Conservation (phyloP, 2,113 vertebrate genomes). For the Pomatorhinus ruficollis region DNA sequence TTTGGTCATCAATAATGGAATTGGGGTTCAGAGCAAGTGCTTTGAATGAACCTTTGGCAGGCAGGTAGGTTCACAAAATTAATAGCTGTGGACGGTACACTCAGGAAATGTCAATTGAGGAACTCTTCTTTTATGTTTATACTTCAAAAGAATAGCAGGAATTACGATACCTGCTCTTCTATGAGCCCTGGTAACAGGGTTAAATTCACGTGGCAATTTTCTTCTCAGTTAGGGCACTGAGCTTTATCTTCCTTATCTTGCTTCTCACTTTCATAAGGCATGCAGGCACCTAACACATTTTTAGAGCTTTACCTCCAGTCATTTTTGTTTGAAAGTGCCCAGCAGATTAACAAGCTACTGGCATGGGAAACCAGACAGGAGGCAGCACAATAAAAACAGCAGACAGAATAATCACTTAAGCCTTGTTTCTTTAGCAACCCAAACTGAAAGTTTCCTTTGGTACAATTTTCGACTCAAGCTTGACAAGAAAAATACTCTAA, state of each 20-base stretch:
- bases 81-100: not conserved
- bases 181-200: not conserved
- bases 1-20: not conserved
- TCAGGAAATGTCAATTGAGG: not conserved
- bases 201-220: not conserved
- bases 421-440: not conserved
- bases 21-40: not conserved
- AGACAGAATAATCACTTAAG: not conserved
- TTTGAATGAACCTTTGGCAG: not conserved
- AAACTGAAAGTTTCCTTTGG: not conserved
- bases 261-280: not conserved
- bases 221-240: not conserved
- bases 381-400: not conserved
- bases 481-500: not conserved
- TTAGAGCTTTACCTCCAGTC: not conserved
- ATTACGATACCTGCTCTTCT: not conserved
- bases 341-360: not conserved
- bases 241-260: not conserved
- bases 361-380: not conserved
- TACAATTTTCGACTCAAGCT: not conserved
- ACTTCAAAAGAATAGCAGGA: not conserved
- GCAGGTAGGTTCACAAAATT: not conserved
- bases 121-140: not conserved
- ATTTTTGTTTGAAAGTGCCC: not conserved
- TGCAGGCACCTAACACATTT: not conserved